phyloP scores from a whole-genome alignment of 2,797 vertebrate genomes.

The Gallinago solitaria region DNA sequence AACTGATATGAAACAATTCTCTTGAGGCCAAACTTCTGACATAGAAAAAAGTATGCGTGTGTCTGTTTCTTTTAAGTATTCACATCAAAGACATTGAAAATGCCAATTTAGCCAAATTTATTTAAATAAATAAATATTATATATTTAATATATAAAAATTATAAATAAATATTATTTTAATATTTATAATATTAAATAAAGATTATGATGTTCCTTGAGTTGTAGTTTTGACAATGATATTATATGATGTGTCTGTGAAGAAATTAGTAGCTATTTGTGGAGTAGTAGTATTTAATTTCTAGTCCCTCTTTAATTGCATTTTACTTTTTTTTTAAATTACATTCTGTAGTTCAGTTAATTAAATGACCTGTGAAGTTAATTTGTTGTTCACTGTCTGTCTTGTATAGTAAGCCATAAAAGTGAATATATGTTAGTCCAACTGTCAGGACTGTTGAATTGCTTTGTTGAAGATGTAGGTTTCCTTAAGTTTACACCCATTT shows the following conservation, averaged over 20 bases:
- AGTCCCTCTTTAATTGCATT: not conserved
- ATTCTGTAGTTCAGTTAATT: constrained; percentile 15
- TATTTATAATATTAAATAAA: not conserved
- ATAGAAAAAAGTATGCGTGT: not conserved
- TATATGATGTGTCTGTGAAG: not conserved
- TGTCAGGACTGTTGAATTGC: not conserved
- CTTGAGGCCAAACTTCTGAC: not conserved
- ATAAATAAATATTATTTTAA: no score
- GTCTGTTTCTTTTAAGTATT: not conserved
- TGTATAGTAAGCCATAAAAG: not conserved
- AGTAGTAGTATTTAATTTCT: not conserved
- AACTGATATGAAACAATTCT: not conserved
- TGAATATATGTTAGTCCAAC: not conserved
- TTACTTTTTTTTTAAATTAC: not conserved
- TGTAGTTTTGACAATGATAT: not conserved
- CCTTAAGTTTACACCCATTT: not conserved
- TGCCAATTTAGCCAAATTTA: not conserved
- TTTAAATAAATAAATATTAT: no score
- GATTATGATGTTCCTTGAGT: not conserved
- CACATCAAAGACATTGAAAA: not conserved
- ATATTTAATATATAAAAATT: no score
- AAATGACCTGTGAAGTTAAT: not conserved
- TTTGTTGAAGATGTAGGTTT: not conserved
- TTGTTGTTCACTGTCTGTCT: not conserved
- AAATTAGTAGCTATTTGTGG: not conserved